A percentile compares a stretch with the other conserved stretches of the same genome.
phyloP scores from a whole-genome alignment of 2,888 invertebrate species.

The Lasiommata megera region DNA sequence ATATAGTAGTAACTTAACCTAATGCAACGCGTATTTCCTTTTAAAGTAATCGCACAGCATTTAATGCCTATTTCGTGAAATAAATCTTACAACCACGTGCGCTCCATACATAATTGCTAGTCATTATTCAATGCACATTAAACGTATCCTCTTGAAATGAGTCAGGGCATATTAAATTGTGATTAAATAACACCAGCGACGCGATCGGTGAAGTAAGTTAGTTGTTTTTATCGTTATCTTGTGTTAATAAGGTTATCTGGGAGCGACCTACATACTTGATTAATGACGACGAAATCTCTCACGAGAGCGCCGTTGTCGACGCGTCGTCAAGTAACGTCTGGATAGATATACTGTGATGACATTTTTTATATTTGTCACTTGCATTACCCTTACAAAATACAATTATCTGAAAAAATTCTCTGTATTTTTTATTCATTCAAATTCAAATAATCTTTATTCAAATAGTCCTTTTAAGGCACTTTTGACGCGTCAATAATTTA shows the following conservation, averaged over 20 bases:
- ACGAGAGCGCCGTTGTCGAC: not conserved
- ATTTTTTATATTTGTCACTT: no score
- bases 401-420: no score
- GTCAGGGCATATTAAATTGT: conserved; percentile 25
- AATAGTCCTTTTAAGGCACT: no score
- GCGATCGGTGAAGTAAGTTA: conserved; percentile 16
- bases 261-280: conserved; percentile 32
- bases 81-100: conserved; percentile 25
- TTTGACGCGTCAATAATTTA: no score
- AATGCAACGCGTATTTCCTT: not conserved
- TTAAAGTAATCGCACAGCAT: not conserved
- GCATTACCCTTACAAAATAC: no score
- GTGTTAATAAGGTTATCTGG: conserved; percentile 37
- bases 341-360: not conserved
- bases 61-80: conserved; percentile 9
- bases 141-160: conserved; percentile 29
- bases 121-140: conserved; percentile 30
- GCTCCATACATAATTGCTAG: conserved; percentile 26
- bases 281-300: conserved; percentile 23
- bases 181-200: conserved; percentile 28
- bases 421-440: no score
- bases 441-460: no score
- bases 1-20: no score
- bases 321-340: not conserved
- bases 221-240: conserved; percentile 31